phyloP scores from a whole-genome alignment of 2,888 invertebrate species.

The Melipona bicolor region DNA sequence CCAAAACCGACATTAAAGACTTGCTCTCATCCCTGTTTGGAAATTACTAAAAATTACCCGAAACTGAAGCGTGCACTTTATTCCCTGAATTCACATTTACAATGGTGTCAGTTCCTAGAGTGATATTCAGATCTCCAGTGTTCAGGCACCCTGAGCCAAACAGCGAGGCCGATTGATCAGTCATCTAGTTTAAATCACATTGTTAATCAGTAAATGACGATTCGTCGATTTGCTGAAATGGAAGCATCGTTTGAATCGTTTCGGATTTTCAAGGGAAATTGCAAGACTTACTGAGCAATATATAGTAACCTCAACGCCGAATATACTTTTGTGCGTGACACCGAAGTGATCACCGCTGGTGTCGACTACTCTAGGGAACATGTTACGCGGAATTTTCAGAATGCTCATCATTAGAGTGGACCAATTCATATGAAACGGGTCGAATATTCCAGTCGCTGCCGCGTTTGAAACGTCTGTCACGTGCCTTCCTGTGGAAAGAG shows the following conservation, averaged over 20 bases:
- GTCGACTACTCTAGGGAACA: slow-evolving; percentile 93
- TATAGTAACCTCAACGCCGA: slow-evolving; percentile 92
- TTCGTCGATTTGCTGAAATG: background rate
- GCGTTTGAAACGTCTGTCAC: slow-evolving; percentile 96
- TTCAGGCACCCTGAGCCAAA: slow-evolving; percentile 94
- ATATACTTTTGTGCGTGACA: slow-evolving; percentile 87
- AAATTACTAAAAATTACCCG: slow-evolving; percentile 85
- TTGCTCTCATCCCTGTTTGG: no score
- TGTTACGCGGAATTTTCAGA: slow-evolving; percentile 89
- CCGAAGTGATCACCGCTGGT: slow-evolving; percentile 91
- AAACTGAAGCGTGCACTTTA: slow-evolving; percentile 91
- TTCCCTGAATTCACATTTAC: slow-evolving; percentile 92
- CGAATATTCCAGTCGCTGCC: slow-evolving; percentile 96
- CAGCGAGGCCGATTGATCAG: slow-evolving; percentile 95
- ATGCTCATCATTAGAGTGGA: slow-evolving; percentile 89
- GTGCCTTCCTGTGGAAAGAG: slow-evolving; percentile 84
- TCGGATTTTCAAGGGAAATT: background rate
- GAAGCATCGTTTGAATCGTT: fast-evolving
- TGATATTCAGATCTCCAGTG: slow-evolving; percentile 92
- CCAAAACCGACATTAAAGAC: no score
- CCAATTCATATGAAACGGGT: slow-evolving; percentile 96
- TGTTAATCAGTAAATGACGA: background rate
- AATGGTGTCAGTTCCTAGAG: slow-evolving; percentile 97
- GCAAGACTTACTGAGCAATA: slow-evolving; percentile 88
- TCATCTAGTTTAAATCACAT: slow-evolving; percentile 86